These are phyloP conservation scores for Euphydryas editha DNA, from an alignment of 2,888 invertebrate species.

Conservation along the genomic window DNA sequence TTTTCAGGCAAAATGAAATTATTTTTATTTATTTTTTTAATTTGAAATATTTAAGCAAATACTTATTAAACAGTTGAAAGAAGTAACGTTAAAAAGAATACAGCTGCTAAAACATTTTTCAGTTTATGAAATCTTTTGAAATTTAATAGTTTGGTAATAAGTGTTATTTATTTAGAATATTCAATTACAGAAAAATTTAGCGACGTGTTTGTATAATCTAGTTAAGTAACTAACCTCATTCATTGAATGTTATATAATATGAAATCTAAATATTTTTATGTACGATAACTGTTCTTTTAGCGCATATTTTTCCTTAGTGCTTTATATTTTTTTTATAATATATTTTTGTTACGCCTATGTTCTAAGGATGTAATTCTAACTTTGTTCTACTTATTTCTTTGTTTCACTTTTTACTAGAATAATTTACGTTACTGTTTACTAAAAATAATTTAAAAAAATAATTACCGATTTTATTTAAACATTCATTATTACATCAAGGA, in stretches of 20 bases:
- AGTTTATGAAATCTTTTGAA: not conserved
- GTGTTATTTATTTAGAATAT: constrained; percentile 4
- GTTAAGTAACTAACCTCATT: constrained; percentile 3
- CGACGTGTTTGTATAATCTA: constrained; percentile 7
- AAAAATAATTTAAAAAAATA: no score
- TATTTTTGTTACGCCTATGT: not conserved
- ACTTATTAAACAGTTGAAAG: not conserved
- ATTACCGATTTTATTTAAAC: no score
- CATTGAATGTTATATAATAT: not conserved
- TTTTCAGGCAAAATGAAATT: no score
- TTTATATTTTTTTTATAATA: not conserved
- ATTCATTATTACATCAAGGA: constrained; percentile 4
- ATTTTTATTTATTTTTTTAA: no score
- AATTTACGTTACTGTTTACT: no score
- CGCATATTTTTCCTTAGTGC: not conserved
- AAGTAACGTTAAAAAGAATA: not conserved
- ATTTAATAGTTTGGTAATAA: not conserved
- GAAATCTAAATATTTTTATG: constrained; percentile 5
- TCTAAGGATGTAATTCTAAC: not conserved
- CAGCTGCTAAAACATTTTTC: not conserved
- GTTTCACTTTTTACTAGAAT: no score
- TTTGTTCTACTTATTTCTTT: not conserved
- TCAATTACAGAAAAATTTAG: constrained; percentile 2
- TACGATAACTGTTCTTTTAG: not conserved
- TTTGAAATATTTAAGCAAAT: not conserved